These are phyloP conservation scores for Orchesella cincta DNA, from an alignment of 1,140 invertebrate species.

Conservation along the genomic window DNA sequence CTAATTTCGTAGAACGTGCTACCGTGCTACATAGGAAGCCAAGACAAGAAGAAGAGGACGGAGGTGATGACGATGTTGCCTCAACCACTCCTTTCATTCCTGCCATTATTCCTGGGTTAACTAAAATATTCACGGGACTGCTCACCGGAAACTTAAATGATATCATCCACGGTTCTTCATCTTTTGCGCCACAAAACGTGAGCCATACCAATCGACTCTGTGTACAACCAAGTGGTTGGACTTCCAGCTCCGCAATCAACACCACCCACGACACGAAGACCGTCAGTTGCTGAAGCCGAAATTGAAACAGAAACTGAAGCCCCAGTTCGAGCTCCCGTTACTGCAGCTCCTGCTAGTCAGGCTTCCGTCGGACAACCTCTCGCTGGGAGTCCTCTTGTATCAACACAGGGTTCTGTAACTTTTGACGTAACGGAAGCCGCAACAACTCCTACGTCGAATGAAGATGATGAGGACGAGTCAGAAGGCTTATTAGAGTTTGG, in stretches of 20 bases:
- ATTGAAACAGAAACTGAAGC: neutral
- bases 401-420: neutral
- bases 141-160: slow-evolving; percentile 37
- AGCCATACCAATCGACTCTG: slow-evolving; percentile 24
- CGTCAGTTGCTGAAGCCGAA: neutral
- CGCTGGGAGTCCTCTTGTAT: no score
- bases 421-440: neutral
- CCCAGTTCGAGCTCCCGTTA: neutral
- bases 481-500: neutral
- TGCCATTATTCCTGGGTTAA: slow-evolving; percentile 34
- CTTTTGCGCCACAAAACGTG: slow-evolving; percentile 32
- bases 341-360: neutral
- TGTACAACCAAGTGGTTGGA: slow-evolving; percentile 39
- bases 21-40: neutral
- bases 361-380: neutral
- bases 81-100: slow-evolving; percentile 7
- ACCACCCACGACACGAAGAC: neutral
- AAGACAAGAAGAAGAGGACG: slow-evolving; percentile 30
- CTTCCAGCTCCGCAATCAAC: slow-evolving; percentile 11
- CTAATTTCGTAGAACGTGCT: no score
- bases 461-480: slow-evolving; percentile 14
- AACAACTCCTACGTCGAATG: neutral
- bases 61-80: slow-evolving; percentile 17
- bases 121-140: slow-evolving; percentile 34
- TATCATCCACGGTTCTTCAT: slow-evolving; percentile 35